Evolutionary conservation across 1,140 invertebrate species (phyloP), one percentile per base, ranked within the genome.

Genomic region (Akabosia matsudoensis): DNA sequence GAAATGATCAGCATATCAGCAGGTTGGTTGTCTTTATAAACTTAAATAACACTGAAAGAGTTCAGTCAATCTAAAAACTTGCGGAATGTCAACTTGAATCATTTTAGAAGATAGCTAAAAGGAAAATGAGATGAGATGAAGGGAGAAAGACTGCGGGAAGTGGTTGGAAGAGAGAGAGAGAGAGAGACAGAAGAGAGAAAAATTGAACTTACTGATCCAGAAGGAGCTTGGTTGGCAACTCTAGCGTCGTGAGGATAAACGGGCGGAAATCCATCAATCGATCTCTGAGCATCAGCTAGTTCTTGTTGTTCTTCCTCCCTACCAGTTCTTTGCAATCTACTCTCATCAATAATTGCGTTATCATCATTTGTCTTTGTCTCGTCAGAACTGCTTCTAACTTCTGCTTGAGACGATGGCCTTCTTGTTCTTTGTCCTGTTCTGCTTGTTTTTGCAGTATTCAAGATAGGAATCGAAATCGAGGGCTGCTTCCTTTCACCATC

Each of bases 261-360:
- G 30, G 64, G 34, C 77, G 73, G 79, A 78, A 78, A 78, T 80
- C 79, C 77, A 80, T 80, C 79, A 80, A 80, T 80, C 79, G 79
- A 80, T 80, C 77, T 74, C 24, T 26, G 70, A 56, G 14, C 70
- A 4, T 22, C 28, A 31, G 7, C 61, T 67, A 24, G 26, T 4
- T 61, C 33, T 56, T 72, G 56, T 37, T 51, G 13, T 51, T 61
- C 67, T 67, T n/a, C n/a, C 10, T 26, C n/a, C 31, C 30, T 33
- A 33, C n/a, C 30, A 64, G 30, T 24, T 34, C 34, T 34, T 1
- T 16, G n/a, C 45, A 13, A 45, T 77, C 73, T 28, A 71, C 74
- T 67, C 74, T 76, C 79, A 78, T 78, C 76, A 80, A 80, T 80
- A 80, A 80, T 80, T 80, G 79, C 75, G 74, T 80, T 80, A 80